These are phyloP conservation scores for Tachysurus vachellii DNA, from an alignment of 2,113 vertebrate species.

Conservation along the genomic window DNA sequence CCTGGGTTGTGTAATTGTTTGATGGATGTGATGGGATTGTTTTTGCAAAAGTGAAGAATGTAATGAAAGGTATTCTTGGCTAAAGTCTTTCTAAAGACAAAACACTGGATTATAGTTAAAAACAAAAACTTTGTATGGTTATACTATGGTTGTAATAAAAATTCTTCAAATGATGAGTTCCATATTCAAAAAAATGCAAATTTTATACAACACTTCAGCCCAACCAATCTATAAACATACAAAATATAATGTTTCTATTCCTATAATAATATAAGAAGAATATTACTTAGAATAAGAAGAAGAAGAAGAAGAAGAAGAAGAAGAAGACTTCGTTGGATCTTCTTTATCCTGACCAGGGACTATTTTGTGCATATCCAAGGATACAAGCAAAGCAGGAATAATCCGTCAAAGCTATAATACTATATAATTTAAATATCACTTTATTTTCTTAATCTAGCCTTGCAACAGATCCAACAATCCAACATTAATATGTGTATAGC, in stretches of 20 bases:
- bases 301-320: too few species aligned
- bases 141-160: not conserved
- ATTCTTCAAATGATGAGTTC: not conserved
- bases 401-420: not conserved
- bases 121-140: not conserved
- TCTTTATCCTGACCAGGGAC: not conserved
- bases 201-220: not conserved
- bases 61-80: conserved; percentile 3
- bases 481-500: not conserved
- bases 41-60: conserved; percentile 31
- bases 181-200: not conserved
- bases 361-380: not conserved
- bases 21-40: conserved; percentile 11
- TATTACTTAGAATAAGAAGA: too few species aligned
- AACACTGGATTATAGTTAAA: not conserved
- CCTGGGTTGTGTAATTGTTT: conserved; percentile 13
- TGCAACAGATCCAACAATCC: not conserved
- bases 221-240: not conserved
- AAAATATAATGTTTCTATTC: not conserved
- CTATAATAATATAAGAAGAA: too few species aligned
- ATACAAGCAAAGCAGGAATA: not conserved
- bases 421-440: not conserved
- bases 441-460: not conserved
- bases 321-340: too few species aligned
- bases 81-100: not conserved